Conservation (phyloP, 30 jellyfish, hydroid and myxozoan genomes). For the Rhopilema esculentum region DNA sequence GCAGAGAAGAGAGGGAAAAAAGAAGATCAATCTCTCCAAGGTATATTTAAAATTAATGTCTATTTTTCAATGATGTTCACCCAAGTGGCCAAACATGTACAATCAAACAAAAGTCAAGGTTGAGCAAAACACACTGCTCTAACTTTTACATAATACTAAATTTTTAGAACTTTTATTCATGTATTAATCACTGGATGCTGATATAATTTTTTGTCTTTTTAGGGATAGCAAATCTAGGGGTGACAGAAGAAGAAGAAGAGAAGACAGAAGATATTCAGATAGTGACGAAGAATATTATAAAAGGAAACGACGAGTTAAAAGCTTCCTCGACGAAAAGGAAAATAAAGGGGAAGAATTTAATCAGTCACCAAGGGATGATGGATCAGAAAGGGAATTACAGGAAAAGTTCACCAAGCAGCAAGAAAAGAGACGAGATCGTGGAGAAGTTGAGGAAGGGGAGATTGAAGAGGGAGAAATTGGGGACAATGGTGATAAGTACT, state of each 20-base stretch:
- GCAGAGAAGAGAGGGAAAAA: conserved; percentile 2
- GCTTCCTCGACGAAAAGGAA: conserved; percentile 16
- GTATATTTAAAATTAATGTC: no score
- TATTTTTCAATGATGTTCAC: no score
- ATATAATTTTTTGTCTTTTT: no score
- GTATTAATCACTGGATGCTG: no score
- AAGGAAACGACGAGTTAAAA: conserved; percentile 12
- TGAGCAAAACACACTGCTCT: no score
- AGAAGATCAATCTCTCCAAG: conserved; percentile 52
- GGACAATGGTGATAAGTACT: not conserved
- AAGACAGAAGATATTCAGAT: not conserved
- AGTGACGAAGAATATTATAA: conserved; percentile 25
- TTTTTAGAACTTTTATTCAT: no score
- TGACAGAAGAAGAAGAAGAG: not conserved
- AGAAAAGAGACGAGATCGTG: not conserved
- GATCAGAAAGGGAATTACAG: not conserved
- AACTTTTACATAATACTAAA: no score
- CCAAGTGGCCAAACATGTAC: no score
- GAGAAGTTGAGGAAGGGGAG: not conserved
- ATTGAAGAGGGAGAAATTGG: not conserved
- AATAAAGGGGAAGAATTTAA: not conserved
- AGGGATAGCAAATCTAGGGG: not conserved
- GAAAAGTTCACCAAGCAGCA: not conserved
- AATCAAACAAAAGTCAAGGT: no score
- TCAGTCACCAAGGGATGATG: conserved; percentile 5